Conservation (phyloP, 2,888 invertebrate genomes). For the Hyposoter dolosus region DNA sequence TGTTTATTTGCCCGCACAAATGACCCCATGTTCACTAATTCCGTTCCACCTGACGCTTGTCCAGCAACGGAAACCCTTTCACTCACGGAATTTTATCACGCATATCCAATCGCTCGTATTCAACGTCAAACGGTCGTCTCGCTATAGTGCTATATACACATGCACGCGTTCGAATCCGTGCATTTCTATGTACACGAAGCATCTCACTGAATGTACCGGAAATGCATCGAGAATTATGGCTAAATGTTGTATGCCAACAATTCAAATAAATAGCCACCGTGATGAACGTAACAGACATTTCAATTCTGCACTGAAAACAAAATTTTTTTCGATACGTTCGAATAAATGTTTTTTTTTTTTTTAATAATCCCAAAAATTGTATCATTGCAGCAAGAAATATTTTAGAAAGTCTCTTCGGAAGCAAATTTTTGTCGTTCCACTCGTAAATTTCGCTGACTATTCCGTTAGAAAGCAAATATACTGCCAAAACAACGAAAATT, state of each 20-base stretch:
- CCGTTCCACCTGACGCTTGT: conserved; percentile 60
- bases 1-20: not conserved
- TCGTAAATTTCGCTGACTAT: no score
- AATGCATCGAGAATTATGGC: not conserved
- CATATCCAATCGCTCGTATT: conserved; percentile 25
- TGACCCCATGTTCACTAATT: conserved; percentile 26
- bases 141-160: not conserved
- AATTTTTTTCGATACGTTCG: no score
- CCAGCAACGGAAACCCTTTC: conserved; percentile 62
- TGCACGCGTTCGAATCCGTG: not conserved
- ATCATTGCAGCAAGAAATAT: no score
- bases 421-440: no score
- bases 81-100: conserved; percentile 64
- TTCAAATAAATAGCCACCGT: not conserved
- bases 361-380: no score
- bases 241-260: not conserved
- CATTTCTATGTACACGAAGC: not conserved
- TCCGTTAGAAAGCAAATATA: no score
- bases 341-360: no score
- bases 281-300: not conserved
- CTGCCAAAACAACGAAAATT: no score
- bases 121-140: not conserved
- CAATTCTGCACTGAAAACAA: no score
- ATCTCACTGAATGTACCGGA: not conserved
- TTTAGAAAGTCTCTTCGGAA: no score